These are phyloP conservation scores for Pogonomyrmex californicus DNA, from an alignment of 1,140 invertebrate genomes.

Conservation along the genomic window DNA sequence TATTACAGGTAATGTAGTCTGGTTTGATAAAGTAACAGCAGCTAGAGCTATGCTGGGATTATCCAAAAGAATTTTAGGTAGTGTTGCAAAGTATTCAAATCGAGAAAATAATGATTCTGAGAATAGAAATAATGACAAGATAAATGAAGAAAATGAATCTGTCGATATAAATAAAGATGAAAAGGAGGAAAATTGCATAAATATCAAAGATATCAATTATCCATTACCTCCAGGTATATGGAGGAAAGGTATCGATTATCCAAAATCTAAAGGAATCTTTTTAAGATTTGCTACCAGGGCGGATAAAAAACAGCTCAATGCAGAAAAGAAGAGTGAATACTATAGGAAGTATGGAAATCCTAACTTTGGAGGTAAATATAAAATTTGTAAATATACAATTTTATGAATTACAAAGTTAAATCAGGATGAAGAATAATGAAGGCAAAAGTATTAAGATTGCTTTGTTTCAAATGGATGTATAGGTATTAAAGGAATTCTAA, in stretches of 20 bases:
- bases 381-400: constrained; percentile 77
- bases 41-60: constrained; percentile 90
- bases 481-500: constrained; percentile 88
- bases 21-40: constrained; percentile 90
- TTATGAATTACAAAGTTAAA: background rate
- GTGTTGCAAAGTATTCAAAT: constrained; percentile 29
- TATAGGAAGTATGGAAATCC: constrained; percentile 90
- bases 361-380: constrained; percentile 88
- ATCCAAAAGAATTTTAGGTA: constrained; percentile 86
- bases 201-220: constrained; percentile 86
- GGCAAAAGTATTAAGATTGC: background rate
- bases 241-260: constrained; percentile 90
- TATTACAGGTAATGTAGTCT: constrained; percentile 91
- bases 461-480: constrained; percentile 59
- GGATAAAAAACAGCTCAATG: constrained; percentile 89
- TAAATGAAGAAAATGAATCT: constrained; percentile 67
- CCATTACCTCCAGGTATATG: constrained; percentile 91
- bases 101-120: constrained; percentile 32
- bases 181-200: constrained; percentile 80
- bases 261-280: constrained; percentile 90
- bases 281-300: constrained; percentile 91
- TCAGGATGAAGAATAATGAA: background rate
- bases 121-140: constrained; percentile 51
- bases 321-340: constrained; percentile 89
- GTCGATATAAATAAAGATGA: constrained; percentile 67